These are phyloP conservation scores for Drosophila novamexicana DNA, from an alignment of 1,140 invertebrate species.

Conservation along the genomic window DNA sequence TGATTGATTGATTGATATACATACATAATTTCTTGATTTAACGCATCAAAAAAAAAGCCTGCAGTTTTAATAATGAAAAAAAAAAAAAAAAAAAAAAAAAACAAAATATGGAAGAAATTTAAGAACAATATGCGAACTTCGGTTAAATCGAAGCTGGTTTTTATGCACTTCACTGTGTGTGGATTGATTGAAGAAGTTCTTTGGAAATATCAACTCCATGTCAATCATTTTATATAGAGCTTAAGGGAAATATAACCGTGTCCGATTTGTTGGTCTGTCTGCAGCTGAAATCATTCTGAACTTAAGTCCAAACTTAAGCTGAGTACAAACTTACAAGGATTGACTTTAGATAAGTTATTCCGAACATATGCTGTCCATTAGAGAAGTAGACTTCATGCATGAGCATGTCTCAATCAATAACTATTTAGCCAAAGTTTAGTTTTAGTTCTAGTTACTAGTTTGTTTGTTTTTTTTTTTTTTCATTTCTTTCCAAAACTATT, in stretches of 20 bases:
- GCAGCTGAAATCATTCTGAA: too few relatives aligned
- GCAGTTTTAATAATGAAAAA: slow-evolving; percentile 1
- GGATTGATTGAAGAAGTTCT: neutral
- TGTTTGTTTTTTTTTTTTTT: neutral
- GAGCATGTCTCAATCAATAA: slow-evolving; percentile 36
- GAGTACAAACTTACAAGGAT: neutral
- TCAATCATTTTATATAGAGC: neutral
- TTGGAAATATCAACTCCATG: neutral
- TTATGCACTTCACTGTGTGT: slow-evolving; percentile 44
- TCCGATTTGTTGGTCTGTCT: neutral
- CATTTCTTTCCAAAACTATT: neutral
- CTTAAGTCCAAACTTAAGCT: too few relatives aligned
- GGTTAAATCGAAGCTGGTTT: slow-evolving; percentile 38
- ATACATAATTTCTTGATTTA: slow-evolving; percentile 69
- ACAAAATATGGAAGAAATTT: slow-evolving; percentile 9
- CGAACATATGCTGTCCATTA: neutral
- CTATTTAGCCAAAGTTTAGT: slow-evolving; percentile 30
- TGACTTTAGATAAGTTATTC: neutral
- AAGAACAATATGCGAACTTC: slow-evolving; percentile 17
- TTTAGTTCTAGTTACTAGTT: slow-evolving; percentile 19
- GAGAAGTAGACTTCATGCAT: slow-evolving; percentile 32
- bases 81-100: slow-evolving; percentile 27
- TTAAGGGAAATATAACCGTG: neutral
- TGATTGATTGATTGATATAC: slow-evolving; percentile 44
- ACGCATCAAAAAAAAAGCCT: slow-evolving; percentile 51